Percentiles rank a stretch among this genome's conserved stretches.
These are phyloP conservation scores for Physocephala rufipes DNA, from an alignment of 2,888 invertebrate genomes.

Conservation along the genomic window DNA sequence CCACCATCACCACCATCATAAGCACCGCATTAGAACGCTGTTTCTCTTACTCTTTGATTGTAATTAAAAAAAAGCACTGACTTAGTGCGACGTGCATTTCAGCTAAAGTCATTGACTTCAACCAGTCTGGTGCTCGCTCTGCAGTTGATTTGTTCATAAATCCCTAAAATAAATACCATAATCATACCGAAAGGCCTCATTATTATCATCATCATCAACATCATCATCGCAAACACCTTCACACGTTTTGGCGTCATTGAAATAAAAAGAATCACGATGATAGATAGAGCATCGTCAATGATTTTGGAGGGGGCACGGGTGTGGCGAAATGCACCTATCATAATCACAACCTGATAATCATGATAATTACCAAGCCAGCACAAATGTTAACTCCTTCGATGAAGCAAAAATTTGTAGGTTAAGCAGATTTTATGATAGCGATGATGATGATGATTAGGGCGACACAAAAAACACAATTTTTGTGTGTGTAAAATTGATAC, in stretches of 20 bases:
- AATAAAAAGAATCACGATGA: no score
- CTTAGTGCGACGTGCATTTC: background rate
- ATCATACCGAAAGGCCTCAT: constrained; percentile 17
- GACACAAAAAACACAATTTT: no score
- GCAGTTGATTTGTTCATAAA: constrained; percentile 28
- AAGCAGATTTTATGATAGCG: background rate
- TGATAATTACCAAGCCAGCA: constrained; percentile 21
- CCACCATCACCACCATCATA: background rate
- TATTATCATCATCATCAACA: constrained; percentile 27
- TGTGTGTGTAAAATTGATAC: no score
- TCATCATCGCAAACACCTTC: constrained; percentile 3
- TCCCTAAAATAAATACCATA: constrained; percentile 37
- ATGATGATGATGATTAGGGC: background rate
- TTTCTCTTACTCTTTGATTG: background rate
- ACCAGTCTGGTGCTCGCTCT: constrained; percentile 18
- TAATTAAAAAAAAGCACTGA: constrained; percentile 3
- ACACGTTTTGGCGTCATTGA: background rate
- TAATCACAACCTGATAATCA: constrained; percentile 3
- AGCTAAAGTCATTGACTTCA: constrained; percentile 34
- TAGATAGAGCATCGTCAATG: no score
- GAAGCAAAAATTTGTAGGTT: no score
- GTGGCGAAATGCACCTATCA: background rate
- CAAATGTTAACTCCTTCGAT: constrained; percentile 24
- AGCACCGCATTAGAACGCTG: no score
- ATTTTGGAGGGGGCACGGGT: no score